A percentile compares a stretch with the other conserved stretches of the same genome.
Evolutionary conservation across 1,140 invertebrate genomes (phyloP).

Genomic region (Eupeodes corollae): DNA sequence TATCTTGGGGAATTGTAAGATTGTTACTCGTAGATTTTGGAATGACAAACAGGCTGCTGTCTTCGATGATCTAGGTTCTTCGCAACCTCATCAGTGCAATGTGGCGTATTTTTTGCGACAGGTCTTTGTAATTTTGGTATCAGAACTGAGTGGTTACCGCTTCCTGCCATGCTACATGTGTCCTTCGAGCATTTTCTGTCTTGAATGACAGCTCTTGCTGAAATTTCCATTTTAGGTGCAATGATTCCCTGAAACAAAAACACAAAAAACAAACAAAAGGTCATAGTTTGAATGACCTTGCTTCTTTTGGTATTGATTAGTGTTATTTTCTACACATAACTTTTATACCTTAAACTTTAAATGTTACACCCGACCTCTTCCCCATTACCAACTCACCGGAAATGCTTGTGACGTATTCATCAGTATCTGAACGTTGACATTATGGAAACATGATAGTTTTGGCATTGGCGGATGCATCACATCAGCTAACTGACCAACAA

Average conservation of each 20-base stretch:
- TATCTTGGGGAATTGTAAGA: too few species aligned
- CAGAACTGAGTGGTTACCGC: not conserved
- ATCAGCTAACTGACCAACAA: slow-evolving; percentile 18
- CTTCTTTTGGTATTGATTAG: too few species aligned
- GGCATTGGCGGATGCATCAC: slow-evolving; percentile 25
- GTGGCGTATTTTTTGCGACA: not conserved
- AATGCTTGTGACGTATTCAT: slow-evolving; percentile 30
- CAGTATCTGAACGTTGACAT: slow-evolving; percentile 23
- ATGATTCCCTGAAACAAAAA: slow-evolving; percentile 17
- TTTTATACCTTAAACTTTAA: not conserved
- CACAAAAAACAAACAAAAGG: too few species aligned
- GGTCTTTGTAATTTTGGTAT: not conserved
- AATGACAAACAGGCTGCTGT: slow-evolving; percentile 21
- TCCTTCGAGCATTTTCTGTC: slow-evolving; percentile 8
- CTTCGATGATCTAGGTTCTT: slow-evolving; percentile 12
- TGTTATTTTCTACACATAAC: not conserved
- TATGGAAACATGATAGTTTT: slow-evolving; percentile 19
- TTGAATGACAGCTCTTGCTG: slow-evolving; percentile 14
- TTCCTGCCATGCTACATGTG: too few species aligned
- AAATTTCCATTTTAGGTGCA: slow-evolving; percentile 27
- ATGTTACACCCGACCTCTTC: not conserved
- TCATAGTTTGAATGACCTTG: too few species aligned
- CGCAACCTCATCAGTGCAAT: not conserved
- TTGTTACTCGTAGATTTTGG: not conserved
- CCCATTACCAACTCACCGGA: slow-evolving; percentile 18